Percentiles rank a stretch among this genome's conserved stretches.
Evolutionary conservation across 2,113 vertebrate species (phyloP).

Genomic region (Nanger granti): DNA sequence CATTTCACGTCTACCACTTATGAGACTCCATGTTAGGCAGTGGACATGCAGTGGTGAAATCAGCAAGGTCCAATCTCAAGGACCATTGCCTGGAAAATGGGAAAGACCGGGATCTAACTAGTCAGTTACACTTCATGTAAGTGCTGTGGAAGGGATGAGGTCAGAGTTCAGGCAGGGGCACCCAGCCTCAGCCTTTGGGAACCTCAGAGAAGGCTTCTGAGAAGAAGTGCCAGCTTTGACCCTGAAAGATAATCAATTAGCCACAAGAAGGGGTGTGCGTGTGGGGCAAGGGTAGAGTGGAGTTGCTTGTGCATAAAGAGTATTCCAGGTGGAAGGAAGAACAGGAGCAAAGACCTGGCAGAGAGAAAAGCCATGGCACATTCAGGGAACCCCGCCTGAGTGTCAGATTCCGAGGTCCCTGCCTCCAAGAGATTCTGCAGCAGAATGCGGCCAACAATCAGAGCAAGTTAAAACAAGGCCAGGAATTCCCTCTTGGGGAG

Average conservation of each 20-base stretch:
- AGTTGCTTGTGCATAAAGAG: neutral
- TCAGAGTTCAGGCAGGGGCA: neutral
- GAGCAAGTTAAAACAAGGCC: neutral
- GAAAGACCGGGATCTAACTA: neutral
- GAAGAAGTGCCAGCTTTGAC: neutral
- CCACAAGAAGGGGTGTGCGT: neutral
- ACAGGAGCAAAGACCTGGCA: neutral
- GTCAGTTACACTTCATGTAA: neutral
- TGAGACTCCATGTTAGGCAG: neutral
- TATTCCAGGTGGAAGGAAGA: neutral
- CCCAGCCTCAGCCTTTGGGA: neutral
- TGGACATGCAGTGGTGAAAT: neutral
- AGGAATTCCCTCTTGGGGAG: conserved; percentile 51
- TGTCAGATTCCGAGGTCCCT: neutral
- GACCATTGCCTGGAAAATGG: neutral
- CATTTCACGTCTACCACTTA: too few relatives aligned
- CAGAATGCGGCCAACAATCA: neutral
- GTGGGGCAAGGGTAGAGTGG: too few relatives aligned
- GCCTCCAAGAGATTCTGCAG: conserved; percentile 1
- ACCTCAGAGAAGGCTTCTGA: neutral
- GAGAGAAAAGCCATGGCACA: neutral
- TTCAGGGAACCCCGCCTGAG: neutral
- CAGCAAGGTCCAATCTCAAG: neutral
- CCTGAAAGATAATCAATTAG: neutral
- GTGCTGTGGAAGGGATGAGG: neutral